Conservation (phyloP, 2,888 invertebrate species). For the Pseudanteris insignis region DNA sequence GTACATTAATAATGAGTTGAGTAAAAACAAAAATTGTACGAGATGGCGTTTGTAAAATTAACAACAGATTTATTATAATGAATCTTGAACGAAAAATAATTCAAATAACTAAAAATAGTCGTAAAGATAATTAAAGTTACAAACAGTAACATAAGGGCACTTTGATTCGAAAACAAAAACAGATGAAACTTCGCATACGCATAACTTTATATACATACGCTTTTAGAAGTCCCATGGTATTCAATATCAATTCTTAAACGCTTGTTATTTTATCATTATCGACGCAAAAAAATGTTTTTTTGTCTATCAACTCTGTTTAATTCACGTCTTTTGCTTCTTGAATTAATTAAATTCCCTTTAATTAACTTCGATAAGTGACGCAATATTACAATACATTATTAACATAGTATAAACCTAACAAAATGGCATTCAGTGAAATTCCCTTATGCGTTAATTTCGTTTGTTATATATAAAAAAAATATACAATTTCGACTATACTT, state of each 20-base stretch:
- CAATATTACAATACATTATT: conserved; percentile 50
- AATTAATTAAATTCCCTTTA: conserved; percentile 20
- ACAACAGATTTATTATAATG: conserved; percentile 2
- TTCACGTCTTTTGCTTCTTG: conserved; percentile 43
- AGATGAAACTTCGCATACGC: conserved; percentile 36
- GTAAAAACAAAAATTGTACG: conserved; percentile 11
- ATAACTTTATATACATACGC: conserved; percentile 40
- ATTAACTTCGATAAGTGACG: conserved; percentile 50
- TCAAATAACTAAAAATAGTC: background rate
- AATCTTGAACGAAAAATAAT: conserved; percentile 1
- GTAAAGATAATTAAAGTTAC: conserved; percentile 34
- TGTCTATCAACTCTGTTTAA: no score
- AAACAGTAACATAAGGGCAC: conserved; percentile 1
- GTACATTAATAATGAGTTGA: conserved; percentile 1
- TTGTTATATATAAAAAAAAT: conserved; percentile 65
- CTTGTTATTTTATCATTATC: conserved; percentile 6
- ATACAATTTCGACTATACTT: conserved; percentile 66
- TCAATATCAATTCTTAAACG: conserved; percentile 37
- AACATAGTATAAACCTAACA: conserved; percentile 57
- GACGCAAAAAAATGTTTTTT: no score
- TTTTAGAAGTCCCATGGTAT: conserved; percentile 56
- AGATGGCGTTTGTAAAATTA: background rate
- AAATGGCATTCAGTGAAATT: conserved; percentile 66
- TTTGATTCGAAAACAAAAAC: conserved; percentile 23
- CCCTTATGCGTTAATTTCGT: conserved; percentile 61